Conservation (phyloP, 2,797 vertebrate genomes). For the Myioborus miniatus region DNA sequence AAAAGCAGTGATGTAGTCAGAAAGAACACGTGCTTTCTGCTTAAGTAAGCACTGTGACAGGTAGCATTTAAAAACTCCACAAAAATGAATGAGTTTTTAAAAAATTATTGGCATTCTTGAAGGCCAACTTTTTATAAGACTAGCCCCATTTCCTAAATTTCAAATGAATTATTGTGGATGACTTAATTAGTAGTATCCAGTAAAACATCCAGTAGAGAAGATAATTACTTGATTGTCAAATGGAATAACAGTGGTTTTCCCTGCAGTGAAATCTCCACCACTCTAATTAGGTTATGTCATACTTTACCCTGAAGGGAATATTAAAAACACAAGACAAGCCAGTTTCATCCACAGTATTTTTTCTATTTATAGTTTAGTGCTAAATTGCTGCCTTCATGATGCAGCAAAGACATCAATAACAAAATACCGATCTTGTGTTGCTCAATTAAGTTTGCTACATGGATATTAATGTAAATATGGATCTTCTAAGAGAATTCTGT, state of each 20-base stretch:
- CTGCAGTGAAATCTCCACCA: slow-evolving; percentile 68
- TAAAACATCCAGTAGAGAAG: slow-evolving; percentile 69
- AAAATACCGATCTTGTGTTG: slow-evolving; percentile 32
- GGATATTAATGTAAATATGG: slow-evolving; percentile 59
- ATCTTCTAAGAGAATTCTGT: slow-evolving; percentile 35
- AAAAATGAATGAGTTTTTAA: fast-evolving
- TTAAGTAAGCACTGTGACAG: background rate
- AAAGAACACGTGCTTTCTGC: background rate
- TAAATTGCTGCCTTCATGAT: slow-evolving; percentile 69
- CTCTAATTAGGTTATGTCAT: slow-evolving; percentile 77
- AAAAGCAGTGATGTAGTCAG: background rate
- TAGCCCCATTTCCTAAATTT: slow-evolving; percentile 48
- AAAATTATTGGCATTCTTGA: background rate
- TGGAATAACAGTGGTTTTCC: slow-evolving; percentile 74
- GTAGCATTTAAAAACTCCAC: background rate
- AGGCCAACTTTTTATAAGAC: background rate
- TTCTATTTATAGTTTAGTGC: slow-evolving; percentile 70
- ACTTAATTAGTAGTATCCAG: slow-evolving; percentile 71
- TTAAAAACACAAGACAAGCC: slow-evolving; percentile 71
- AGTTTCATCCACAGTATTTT: slow-evolving; percentile 55
- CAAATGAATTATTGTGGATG: slow-evolving; percentile 63
- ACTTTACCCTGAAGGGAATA: slow-evolving; percentile 71
- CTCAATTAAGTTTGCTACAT: slow-evolving; percentile 59
- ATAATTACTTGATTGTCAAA: slow-evolving; percentile 80
- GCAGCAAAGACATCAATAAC: slow-evolving; percentile 64